Base-by-base conservation (phyloP, 2,113 vertebrate species). In the Oriolus oriolus region DNA sequence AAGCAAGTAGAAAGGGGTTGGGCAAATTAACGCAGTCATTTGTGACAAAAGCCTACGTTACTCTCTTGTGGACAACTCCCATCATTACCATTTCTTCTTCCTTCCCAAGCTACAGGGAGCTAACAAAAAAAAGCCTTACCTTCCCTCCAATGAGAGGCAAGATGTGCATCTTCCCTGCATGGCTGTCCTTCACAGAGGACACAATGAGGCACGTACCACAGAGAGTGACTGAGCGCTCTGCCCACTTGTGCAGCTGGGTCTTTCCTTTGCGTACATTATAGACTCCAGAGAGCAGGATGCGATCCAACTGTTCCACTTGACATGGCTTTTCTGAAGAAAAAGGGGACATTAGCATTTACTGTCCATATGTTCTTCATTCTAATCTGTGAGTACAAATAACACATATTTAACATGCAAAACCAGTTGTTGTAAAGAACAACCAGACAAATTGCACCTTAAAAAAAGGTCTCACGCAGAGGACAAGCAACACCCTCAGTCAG, bases 181-280 rank as follows among this genome's bases (percentile, higher is more conserved):
- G 98, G 97, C 99, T 98, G 45, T 99, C 99, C 96, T 99, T 99
- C 95, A 99, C 98, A 1, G 99, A 99, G 95, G 99, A 99, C 97
- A 99, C 99, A 11, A 99, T 98, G 81, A 99, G 98, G 96, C 99
- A 99, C 8, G 99, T 99, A 52, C 99, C 99, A 75, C 99, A 99
- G 87, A 99, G 99, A 61, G 99, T 98, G 63, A 99, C 99, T 39
- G 99, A 98, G 65, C 99, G 98, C 96, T 99, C 99, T 6, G 99
- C 98, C 99, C 99, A 99, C 97, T 99, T 99, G 97, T 99, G 99
- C 95, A 99, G 96, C 97, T 99, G 99, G 5, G 99, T 99, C 96
- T 99, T 99, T 53, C 99, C 99, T 95, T 99, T 99, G 60, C 99
- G 98, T 24, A 99, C 99, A 1, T 93, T 99, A 87, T 99, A 99